Conservation (phyloP, 1,140 invertebrate genomes). For the Drosophila ironensis region DNA sequence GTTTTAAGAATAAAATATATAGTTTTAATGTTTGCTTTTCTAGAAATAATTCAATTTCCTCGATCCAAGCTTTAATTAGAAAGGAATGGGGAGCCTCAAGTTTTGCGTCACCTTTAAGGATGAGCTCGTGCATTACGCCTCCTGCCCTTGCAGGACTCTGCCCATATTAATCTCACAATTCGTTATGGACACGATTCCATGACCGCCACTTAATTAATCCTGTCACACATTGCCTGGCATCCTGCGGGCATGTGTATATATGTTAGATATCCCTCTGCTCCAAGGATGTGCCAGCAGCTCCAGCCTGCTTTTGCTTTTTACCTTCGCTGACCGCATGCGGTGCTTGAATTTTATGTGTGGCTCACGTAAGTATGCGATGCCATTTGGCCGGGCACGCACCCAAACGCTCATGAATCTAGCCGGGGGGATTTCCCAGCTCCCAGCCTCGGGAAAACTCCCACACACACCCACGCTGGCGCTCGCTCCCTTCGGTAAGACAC, state of each 20-base stretch:
- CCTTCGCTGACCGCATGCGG: constrained; percentile 54
- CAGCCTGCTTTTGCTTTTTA: neutral
- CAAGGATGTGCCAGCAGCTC: too few species aligned
- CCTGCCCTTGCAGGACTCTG: too few species aligned
- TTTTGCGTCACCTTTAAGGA: too few species aligned
- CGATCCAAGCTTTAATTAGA: too few species aligned
- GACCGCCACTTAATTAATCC: constrained; percentile 43
- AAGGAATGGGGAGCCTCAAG: too few species aligned
- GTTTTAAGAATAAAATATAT: too few species aligned
- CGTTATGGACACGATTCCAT: constrained; percentile 44
- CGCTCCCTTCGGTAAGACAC: constrained; percentile 34
- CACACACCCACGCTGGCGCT: constrained; percentile 2
- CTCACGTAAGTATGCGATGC: constrained; percentile 61
- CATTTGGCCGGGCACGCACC: constrained; percentile 46
- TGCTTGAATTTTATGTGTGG: constrained; percentile 63
- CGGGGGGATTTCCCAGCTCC: constrained; percentile 1
- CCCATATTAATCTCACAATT: constrained; percentile 40
- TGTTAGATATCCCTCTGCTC: too few species aligned
- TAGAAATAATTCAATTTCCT: too few species aligned
- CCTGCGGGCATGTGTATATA: neutral
- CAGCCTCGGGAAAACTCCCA: neutral
- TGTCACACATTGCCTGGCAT: constrained; percentile 30
- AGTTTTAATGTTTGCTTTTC: too few species aligned
- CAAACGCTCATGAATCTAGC: constrained; percentile 10
- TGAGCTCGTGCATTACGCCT: neutral